Conservation (phyloP, 2,888 invertebrate genomes). For the Plusia festucae region DNA sequence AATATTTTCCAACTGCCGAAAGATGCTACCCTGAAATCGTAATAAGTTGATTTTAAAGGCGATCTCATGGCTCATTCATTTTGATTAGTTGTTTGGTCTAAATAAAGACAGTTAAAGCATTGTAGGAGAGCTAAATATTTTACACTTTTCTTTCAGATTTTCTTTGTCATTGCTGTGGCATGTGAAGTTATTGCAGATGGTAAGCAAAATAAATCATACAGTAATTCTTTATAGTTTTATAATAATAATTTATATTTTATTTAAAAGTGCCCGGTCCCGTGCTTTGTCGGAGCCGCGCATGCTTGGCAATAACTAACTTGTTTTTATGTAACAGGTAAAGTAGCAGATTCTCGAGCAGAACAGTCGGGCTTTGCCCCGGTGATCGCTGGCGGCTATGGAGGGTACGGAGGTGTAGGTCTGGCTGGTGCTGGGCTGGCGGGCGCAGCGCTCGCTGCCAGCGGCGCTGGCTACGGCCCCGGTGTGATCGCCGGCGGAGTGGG, state of each 20-base stretch:
- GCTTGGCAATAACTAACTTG: not conserved
- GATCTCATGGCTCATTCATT: too few relatives aligned
- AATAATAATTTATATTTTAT: too few relatives aligned
- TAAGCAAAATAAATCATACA: slow-evolving; percentile 53
- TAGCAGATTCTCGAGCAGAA: slow-evolving; percentile 70
- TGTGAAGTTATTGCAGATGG: slow-evolving; percentile 81
- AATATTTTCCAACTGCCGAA: too few relatives aligned
- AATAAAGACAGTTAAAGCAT: too few relatives aligned
- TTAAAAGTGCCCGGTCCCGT: too few relatives aligned
- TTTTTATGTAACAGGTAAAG: slow-evolving; percentile 52
- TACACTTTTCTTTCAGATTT: slow-evolving; percentile 72
- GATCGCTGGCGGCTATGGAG: slow-evolving; percentile 38
- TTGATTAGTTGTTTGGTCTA: too few relatives aligned
- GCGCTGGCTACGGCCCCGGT: slow-evolving; percentile 36
- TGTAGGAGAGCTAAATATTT: too few relatives aligned
- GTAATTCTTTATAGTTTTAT: not conserved
- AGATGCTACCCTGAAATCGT: too few relatives aligned
- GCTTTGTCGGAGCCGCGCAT: too few relatives aligned
- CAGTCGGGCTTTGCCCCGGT: slow-evolving; percentile 66
- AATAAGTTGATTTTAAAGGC: too few relatives aligned
- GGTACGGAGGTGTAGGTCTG: slow-evolving; percentile 43
- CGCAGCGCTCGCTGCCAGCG: slow-evolving; percentile 44
- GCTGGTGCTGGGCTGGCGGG: slow-evolving; percentile 43
- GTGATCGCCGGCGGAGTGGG: slow-evolving; percentile 54
- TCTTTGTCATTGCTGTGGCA: slow-evolving; percentile 84